Evolutionary conservation across 2,888 invertebrate genomes (phyloP).

Genomic region (Odontothrips loti): DNA sequence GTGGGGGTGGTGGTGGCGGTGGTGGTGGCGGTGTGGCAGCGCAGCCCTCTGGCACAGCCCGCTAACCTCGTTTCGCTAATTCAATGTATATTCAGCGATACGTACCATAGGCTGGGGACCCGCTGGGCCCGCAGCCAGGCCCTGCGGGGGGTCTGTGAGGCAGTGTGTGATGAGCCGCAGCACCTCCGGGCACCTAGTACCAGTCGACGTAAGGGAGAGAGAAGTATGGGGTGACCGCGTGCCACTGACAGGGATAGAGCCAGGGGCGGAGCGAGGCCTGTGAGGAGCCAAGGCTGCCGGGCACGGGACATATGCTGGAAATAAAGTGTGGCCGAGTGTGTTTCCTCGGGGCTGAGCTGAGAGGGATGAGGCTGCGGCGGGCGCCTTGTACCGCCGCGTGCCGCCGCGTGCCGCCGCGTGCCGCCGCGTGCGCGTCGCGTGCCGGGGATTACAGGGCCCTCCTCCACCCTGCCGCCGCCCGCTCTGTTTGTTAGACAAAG

Average conservation of each 20-base stretch:
- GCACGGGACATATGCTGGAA: background rate
- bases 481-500: too few species aligned
- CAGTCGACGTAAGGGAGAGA: background rate
- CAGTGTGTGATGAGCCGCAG: background rate
- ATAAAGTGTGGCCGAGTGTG: background rate
- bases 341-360: background rate
- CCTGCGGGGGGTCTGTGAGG: background rate
- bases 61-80: slow-evolving; percentile 22
- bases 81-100: slow-evolving; percentile 25
- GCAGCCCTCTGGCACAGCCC: background rate
- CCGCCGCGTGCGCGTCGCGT: background rate
- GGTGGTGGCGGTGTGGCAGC: background rate
- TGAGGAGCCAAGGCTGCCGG: background rate
- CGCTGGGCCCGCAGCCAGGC: background rate
- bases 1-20: background rate
- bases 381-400: too few species aligned
- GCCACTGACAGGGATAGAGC: too few species aligned
- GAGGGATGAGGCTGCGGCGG: too few species aligned
- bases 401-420: background rate
- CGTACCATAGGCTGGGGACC: background rate
- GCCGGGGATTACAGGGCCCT: slow-evolving; percentile 3
- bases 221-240: too few species aligned
- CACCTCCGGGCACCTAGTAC: too few species aligned
- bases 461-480: background rate
- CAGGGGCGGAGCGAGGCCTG: too few species aligned